Evolutionary conservation across 2,797 vertebrate species (phyloP), one percentile per base, ranked within the genome.

Genomic region (Holocentrus rufus): DNA sequence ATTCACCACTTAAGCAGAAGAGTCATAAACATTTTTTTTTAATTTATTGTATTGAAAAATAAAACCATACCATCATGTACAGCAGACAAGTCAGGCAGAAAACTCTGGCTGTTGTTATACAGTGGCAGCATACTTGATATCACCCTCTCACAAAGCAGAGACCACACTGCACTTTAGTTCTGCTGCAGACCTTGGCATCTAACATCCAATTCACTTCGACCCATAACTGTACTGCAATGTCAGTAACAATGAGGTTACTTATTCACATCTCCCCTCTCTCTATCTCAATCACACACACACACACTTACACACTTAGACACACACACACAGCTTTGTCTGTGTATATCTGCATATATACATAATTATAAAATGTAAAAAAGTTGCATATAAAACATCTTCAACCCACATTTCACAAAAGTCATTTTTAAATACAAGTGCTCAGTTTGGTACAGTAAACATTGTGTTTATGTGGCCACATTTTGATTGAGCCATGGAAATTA

Each of bases 351-450:
- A 80, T 82, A 87, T 81, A 87, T 81, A 86, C 75, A 89, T 15
- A 77, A 61, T 61, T 77, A 90, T 79, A 87, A 91, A 90, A 84
- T 67, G 60, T 88, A 90, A 63, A 90, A 92, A 91, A 90, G 74
- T 87, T 87, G 83, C 82, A 90, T 91, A 92, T 86, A 88, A 89
- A 90, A 86, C 56, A 85, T 76, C 23, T 76, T 77, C 14, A 69
- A 65, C 49, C 60, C 58, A 88, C 55, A 76, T 72, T 70, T 85
- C 63, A 84, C 23, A 76, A 79, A 80, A 69, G 85, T 74, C 56
- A 58, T 34, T 53, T 77, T 57, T 49, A 60, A 53, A 53, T 58
- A 74, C 74, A 60, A 82, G 75, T 91, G 86, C 84, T 90, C 74
- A 76, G 67, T 85, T 86, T 81, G 84, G 84, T 80, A 75, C 76